phyloP scores from a whole-genome alignment of 2,113 vertebrate genomes.

The Eretmochelys imbricata region DNA sequence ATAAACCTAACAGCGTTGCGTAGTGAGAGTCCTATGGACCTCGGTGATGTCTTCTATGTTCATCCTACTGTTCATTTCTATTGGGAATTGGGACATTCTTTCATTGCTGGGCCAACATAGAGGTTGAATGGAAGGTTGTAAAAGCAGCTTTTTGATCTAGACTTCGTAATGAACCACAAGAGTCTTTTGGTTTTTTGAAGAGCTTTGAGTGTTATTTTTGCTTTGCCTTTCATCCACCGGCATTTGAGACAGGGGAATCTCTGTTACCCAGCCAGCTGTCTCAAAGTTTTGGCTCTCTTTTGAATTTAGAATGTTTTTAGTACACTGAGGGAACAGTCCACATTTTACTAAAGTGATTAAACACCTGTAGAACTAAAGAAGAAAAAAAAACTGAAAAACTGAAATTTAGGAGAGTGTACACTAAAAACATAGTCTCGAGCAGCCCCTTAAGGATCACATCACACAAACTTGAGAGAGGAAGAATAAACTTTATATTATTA shows the following conservation, averaged over 20 bases:
- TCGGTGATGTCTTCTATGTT: rapidly evolving
- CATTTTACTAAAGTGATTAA: constrained; percentile 76
- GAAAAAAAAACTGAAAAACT: not conserved
- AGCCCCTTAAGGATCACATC: not conserved
- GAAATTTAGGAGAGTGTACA: not conserved
- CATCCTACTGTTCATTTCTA: not conserved
- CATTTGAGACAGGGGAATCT: not conserved
- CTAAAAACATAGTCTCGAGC: not conserved
- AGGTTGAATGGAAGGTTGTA: not conserved
- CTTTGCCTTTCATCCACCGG: not conserved
- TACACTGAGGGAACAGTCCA: constrained; percentile 28
- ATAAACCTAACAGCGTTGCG: not conserved
- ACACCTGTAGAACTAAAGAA: constrained; percentile 71
- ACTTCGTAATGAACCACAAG: not conserved
- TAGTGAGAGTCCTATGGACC: rapidly evolving
- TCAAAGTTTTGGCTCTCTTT: not conserved
- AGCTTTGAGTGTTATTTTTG: not conserved
- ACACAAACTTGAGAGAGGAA: not conserved
- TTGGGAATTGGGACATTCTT: not conserved
- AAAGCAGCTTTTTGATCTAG: not conserved
- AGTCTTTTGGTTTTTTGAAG: not conserved
- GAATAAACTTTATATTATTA: not conserved
- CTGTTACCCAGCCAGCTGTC: not conserved
- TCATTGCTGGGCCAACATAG: not conserved
- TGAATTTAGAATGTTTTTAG: not conserved